Percentiles rank a stretch among this genome's conserved stretches.
These are phyloP conservation scores for Oligia fasciuncula DNA, from an alignment of 2,888 invertebrate genomes.

Conservation along the genomic window DNA sequence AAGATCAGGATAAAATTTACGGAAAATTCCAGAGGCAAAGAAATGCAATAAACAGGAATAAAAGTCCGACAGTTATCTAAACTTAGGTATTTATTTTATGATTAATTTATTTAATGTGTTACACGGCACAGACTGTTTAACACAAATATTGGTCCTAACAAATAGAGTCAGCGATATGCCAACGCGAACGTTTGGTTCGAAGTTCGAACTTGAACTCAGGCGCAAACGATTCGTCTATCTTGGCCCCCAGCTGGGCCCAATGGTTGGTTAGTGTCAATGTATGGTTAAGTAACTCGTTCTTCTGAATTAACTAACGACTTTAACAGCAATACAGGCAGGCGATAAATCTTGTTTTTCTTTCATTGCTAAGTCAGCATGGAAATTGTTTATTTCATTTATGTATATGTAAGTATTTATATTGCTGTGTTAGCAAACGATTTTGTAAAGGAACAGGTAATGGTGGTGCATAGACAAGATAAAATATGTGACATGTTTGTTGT, in stretches of 20 bases:
- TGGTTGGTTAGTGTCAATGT: slow-evolving; percentile 1
- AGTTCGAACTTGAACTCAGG: background rate
- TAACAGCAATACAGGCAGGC: slow-evolving; percentile 22
- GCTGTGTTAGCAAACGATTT: slow-evolving; percentile 35
- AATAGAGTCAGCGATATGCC: background rate
- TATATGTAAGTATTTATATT: slow-evolving; percentile 46
- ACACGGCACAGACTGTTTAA: background rate
- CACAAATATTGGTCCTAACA: background rate
- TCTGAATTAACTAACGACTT: slow-evolving; percentile 46
- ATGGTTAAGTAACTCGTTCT: slow-evolving; percentile 36
- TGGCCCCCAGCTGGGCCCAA: background rate
- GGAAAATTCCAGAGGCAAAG: slow-evolving; percentile 7
- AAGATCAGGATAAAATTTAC: slow-evolving; percentile 6
- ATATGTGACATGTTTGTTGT: slow-evolving; percentile 7
- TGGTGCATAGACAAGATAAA: background rate
- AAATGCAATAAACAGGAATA: slow-evolving; percentile 26
- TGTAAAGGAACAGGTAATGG: slow-evolving; percentile 11
- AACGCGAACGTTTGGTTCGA: background rate
- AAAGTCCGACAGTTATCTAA: slow-evolving; percentile 9
- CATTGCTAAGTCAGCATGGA: slow-evolving; percentile 37
- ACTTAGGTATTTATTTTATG: slow-evolving; percentile 13
- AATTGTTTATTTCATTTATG: slow-evolving; percentile 43
- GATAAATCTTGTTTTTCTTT: slow-evolving; percentile 59
- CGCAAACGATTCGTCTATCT: background rate
- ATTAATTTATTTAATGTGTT: slow-evolving; percentile 8